Base-by-base conservation (phyloP, 2,888 invertebrate genomes). In the Cataglyphis cursor region DNA sequence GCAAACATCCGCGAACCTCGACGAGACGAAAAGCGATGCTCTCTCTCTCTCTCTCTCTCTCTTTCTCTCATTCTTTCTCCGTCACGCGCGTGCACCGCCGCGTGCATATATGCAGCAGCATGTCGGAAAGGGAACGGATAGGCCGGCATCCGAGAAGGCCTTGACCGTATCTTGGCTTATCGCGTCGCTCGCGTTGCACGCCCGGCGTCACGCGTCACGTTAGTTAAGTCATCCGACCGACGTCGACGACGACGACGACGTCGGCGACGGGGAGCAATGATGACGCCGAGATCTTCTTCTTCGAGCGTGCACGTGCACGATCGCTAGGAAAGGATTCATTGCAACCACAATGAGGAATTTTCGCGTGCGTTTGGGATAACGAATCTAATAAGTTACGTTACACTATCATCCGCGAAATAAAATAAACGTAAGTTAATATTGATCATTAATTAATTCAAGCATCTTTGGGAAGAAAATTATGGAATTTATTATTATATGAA, bases 91-190 rank as follows among this genome's bases (percentile, higher is more conserved):
- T 64, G 65, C 64, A 41, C 48, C 31, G 51, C 68, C 62, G 82
- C 51, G 48, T 66, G 44, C 65, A 72, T 48, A 72, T 72, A 72
- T 72, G 81, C 64, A 72, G 66, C 84, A 73, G 64, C 88, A 83
- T 88, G 92, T 92, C 93, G 93, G 93, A 93, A 94, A 94, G 94
- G 92, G 94, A 94, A 94, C 93, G 94, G 93, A 93, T 83, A 87
- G 94, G 93, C 93, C 92, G 94, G 93, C 93, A 93, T 93, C 93
- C 93, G 90, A 92, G 91, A 87, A 94, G 94, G 94, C 94, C 94
- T 94, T 94, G 94, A 94, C 94, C 94, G 94, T 94, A 94, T 94
- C 94, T 94, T 92, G 91, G 93, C 94, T 94, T 94, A 94, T 94
- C 94, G 94, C 92, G 93, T 93, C 93, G 91, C 91, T 92, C 92